Percentiles rank a stretch among this genome's conserved stretches.
Conservation (phyloP, 2,113 vertebrate species). For the Sinocyclocheilus rhinocerous region DNA sequence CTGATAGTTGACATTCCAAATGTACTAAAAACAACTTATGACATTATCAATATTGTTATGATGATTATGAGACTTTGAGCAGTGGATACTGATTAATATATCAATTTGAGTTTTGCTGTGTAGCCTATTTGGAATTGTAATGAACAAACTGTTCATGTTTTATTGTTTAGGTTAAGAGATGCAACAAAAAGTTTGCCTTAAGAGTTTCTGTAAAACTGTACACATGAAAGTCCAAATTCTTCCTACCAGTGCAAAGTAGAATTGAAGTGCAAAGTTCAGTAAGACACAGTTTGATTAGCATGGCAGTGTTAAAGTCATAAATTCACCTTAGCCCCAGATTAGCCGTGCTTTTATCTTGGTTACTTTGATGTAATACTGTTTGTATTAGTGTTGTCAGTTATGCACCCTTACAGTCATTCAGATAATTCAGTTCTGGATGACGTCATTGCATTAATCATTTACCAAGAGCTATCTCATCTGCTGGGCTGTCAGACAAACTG, state of each 20-base stretch:
- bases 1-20: background rate
- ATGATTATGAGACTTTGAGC: background rate
- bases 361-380: slow-evolving; percentile 10
- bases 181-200: background rate
- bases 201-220: background rate
- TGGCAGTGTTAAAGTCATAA: background rate
- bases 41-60: background rate
- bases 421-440: background rate
- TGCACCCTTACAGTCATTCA: background rate
- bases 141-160: background rate
- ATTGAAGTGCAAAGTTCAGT: background rate
- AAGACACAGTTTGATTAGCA: background rate
- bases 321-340: background rate
- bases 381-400: background rate
- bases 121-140: background rate
- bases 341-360: background rate
- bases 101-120: background rate
- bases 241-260: background rate
- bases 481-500: background rate
- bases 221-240: background rate
- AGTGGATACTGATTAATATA: background rate
- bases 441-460: background rate
- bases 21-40: background rate
- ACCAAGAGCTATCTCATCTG: background rate
- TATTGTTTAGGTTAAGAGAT: background rate